Evolutionary conservation across 2,888 invertebrate genomes (phyloP).

Genomic region (Hypomecis atomaria): DNA sequence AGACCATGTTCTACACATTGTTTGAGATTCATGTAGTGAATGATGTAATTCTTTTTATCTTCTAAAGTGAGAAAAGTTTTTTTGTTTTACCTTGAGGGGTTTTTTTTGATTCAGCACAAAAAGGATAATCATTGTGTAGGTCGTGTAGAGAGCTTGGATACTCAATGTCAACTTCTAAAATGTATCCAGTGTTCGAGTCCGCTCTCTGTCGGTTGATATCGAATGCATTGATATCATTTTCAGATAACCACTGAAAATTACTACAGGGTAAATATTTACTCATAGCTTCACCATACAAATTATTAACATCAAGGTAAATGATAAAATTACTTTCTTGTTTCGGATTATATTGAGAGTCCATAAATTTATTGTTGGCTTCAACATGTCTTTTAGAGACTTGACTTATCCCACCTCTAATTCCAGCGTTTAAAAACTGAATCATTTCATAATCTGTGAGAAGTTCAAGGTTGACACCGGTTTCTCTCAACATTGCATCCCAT

Average conservation of each 20-base stretch:
- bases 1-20: constrained; percentile 35
- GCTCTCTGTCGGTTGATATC: constrained; percentile 14
- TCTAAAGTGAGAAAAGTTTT: constrained; percentile 26
- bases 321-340: constrained; percentile 11
- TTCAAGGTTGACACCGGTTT: constrained; percentile 38
- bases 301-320: constrained; percentile 22
- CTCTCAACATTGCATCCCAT: constrained; percentile 47
- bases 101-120: constrained; percentile 33
- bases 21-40: constrained; percentile 26
- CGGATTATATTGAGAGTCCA: not conserved
- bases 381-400: constrained; percentile 46
- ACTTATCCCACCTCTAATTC: constrained; percentile 40
- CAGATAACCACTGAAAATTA: constrained; percentile 15
- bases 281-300: constrained; percentile 25
- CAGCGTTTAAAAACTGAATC: constrained; percentile 38
- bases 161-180: constrained; percentile 51
- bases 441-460: constrained; percentile 41
- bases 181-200: constrained; percentile 33
- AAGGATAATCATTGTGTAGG: constrained; percentile 46
- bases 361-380: constrained; percentile 36
- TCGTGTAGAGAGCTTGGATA: constrained; percentile 48
- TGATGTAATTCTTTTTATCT: constrained; percentile 30
- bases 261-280: constrained; percentile 16
- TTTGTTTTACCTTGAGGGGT: constrained; percentile 13
- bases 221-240: constrained; percentile 29